phyloP scores from a whole-genome alignment of 2,797 vertebrate genomes.

The Anas capensis region DNA sequence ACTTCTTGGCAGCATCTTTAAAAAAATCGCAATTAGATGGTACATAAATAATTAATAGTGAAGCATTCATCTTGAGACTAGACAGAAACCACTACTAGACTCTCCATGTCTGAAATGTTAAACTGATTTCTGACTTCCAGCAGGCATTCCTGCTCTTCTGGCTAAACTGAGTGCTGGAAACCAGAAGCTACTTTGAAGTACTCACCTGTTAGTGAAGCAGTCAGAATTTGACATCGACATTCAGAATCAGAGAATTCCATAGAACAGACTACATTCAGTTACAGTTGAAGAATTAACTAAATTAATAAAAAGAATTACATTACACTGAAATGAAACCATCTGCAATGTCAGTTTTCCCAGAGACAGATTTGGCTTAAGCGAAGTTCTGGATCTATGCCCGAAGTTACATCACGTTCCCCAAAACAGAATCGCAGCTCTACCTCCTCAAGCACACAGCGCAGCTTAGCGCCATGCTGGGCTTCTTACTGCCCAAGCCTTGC shows the following conservation, averaged over 20 bases:
- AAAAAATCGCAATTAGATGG: background rate
- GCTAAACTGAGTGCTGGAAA: background rate
- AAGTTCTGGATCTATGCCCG: constrained; percentile 46
- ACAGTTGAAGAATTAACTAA: constrained; percentile 38
- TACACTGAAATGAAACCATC: constrained; percentile 41
- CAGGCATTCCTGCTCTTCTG: background rate
- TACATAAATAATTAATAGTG: constrained; percentile 7
- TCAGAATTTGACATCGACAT: background rate
- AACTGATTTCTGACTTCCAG: background rate
- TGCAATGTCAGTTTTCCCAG: constrained; percentile 49
- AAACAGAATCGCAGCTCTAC: constrained; percentile 40
- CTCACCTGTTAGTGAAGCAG: background rate
- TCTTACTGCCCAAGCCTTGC: background rate
- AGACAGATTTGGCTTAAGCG: constrained; percentile 28
- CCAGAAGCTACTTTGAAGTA: background rate
- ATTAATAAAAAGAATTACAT: constrained; percentile 31
- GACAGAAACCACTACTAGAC: background rate
- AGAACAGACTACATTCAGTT: constrained; percentile 3
- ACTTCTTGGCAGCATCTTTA: background rate
- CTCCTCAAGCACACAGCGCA: background rate
- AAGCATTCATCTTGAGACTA: constrained; percentile 9
- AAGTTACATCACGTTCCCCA: constrained; percentile 45
- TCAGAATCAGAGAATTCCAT: background rate
- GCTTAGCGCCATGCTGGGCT: background rate
- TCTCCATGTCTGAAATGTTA: background rate